A percentile compares a stretch with the other conserved stretches of the same genome.
Conservation (phyloP, 1,140 invertebrate species). For the Drosophila sulfurigaster region DNA sequence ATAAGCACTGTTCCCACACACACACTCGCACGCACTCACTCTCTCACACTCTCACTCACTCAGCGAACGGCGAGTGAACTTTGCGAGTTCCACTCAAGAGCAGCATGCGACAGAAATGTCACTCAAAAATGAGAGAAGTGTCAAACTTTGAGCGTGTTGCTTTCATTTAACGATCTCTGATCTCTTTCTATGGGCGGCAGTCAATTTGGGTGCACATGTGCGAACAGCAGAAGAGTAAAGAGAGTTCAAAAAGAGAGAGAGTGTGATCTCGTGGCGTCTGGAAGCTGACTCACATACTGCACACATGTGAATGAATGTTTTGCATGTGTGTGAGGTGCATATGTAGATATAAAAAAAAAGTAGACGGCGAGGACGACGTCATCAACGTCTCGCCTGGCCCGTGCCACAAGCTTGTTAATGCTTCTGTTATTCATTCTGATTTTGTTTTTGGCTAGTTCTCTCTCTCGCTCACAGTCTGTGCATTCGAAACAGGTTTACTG, state of each 20-base stretch:
- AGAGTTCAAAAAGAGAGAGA: neutral
- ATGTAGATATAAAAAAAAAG: constrained; percentile 10
- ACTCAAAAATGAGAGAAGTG: neutral
- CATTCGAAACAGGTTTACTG: constrained; percentile 39
- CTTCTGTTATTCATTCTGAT: constrained; percentile 32
- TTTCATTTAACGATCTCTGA: constrained; percentile 11
- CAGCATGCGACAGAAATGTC: neutral
- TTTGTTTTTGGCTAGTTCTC: neutral
- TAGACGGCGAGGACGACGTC: constrained; percentile 38
- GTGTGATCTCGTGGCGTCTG: constrained; percentile 33
- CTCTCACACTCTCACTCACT: too few species aligned
- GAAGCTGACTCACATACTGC: constrained; percentile 44
- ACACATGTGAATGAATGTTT: neutral
- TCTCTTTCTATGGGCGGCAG: neutral
- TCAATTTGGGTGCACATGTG: constrained; percentile 14
- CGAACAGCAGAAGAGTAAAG: neutral
- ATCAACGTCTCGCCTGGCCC: constrained; percentile 32
- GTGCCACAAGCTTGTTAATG: constrained; percentile 16
- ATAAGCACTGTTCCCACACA: neutral
- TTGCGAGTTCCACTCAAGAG: neutral
- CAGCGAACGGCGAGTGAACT: neutral
- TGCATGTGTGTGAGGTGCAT: neutral
- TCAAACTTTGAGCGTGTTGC: neutral
- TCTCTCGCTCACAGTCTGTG: constrained; percentile 5
- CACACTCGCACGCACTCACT: neutral